A percentile compares a stretch with the other conserved stretches of the same genome.
These are phyloP conservation scores for Eudyptes chrysolophus DNA, from an alignment of 2,113 vertebrate genomes.

Conservation along the genomic window DNA sequence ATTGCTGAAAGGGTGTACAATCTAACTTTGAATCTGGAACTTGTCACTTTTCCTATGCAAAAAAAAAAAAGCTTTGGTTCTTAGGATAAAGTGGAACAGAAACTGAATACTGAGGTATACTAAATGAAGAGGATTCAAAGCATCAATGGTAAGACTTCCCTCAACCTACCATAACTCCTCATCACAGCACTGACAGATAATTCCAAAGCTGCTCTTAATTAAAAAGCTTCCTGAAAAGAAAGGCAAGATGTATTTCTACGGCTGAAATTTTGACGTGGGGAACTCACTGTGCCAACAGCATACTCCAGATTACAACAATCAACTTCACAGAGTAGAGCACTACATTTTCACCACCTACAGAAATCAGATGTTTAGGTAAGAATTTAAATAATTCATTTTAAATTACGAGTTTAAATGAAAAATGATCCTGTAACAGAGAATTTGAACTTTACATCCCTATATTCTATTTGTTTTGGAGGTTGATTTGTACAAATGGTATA, in stretches of 20 bases:
- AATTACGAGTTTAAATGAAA: background rate
- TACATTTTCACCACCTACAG: background rate
- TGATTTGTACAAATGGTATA: background rate
- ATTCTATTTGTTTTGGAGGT: background rate
- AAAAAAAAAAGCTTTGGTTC: background rate
- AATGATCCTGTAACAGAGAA: background rate
- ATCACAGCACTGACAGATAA: background rate
- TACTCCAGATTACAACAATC: background rate
- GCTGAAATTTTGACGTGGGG: background rate
- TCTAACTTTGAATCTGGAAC: background rate
- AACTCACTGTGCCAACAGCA: background rate
- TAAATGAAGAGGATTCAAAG: background rate
- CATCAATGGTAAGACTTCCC: background rate
- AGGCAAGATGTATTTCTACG: background rate
- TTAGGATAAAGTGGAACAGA: background rate
- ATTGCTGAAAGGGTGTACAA: background rate
- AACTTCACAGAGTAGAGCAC: background rate
- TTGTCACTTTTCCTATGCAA: background rate
- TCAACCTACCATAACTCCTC: background rate
- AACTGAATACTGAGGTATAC: background rate
- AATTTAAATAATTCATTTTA: background rate
- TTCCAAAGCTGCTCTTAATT: background rate
- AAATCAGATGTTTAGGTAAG: background rate
- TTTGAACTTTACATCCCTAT: background rate
- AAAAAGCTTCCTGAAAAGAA: background rate